A percentile compares a stretch with the other conserved stretches of the same genome.
phyloP scores from a whole-genome alignment of 2,888 invertebrate genomes.

The Cheilosia scutellata region DNA sequence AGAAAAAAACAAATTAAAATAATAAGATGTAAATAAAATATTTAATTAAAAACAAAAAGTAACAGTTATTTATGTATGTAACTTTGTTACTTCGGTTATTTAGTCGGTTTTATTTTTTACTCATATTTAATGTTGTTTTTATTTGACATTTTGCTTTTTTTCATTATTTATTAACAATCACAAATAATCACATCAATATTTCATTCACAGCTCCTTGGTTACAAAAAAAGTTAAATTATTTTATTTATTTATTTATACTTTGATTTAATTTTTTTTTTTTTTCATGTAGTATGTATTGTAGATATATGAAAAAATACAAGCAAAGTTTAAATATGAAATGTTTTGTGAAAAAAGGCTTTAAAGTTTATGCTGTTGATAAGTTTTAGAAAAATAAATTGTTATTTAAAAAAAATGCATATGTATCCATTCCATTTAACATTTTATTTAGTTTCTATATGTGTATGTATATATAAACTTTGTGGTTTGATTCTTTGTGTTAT shows the following conservation, averaged over 20 bases:
- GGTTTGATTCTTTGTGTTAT: conserved; percentile 61
- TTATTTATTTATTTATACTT: conserved; percentile 62
- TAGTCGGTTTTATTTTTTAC: conserved; percentile 49
- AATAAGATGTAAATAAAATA: conserved; percentile 52
- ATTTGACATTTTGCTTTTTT: conserved; percentile 53
- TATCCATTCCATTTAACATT: conserved; percentile 29
- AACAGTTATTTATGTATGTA: conserved; percentile 51
- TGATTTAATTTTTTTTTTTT: conserved; percentile 62
- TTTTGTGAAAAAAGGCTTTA: background rate
- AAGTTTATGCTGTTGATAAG: conserved; percentile 26
- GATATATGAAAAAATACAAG: conserved; percentile 29
- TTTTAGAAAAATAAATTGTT: conserved; percentile 9
- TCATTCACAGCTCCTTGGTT: conserved; percentile 84
- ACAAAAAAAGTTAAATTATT: conserved; percentile 78
- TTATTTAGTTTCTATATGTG: background rate
- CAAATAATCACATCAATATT: conserved; percentile 84
- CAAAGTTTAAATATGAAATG: conserved; percentile 47
- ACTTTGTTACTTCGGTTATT: conserved; percentile 40
- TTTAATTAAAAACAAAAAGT: conserved; percentile 46
- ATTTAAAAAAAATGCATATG: conserved; percentile 36
- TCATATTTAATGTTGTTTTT: conserved; percentile 44
- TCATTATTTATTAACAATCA: conserved; percentile 81
- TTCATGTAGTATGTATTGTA: conserved; percentile 39
- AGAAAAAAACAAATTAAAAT: conserved; percentile 32
- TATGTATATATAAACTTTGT: conserved; percentile 50